Base-by-base conservation (phyloP, 2,113 vertebrate species). In the Esox niger region DNA sequence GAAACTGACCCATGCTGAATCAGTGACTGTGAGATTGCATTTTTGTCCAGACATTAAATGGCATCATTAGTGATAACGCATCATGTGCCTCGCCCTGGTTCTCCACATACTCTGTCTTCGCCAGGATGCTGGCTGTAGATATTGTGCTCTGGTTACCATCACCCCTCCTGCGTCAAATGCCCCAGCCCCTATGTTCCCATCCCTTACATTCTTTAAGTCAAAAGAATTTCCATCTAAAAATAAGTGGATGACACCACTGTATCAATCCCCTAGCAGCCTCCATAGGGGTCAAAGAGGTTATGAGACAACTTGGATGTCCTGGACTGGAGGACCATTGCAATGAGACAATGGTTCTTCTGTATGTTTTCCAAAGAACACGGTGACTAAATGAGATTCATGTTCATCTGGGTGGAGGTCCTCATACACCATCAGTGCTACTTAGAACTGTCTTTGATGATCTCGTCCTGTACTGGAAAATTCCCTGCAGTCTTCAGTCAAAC, bases 21-120 rank as follows among this genome's bases (percentile, higher is more conserved):
- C 43, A 61, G 62, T 68, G 38, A 70, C n/a, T 69, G 27, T 62
- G 62, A 10, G 63, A 70, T 74, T 56, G 64, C 64, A 20, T 63
- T 65, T 59, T 23, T 68, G 62, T 32, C 62, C n/a, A 6, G 13
- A 21, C 67, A 43, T 64, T 65, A 62, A 58, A 71, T 70, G 73
- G 61, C 76, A 77, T 85, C 75, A 80, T 76, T 38, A 32, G 43
- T 35, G 73, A 81, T 75, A 25, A 67, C 23, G 30, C 55, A n/a
- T n/a, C 11, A 47, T 70, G 38, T 66, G 78, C 25, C 6, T 29
- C 47, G 55, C 68, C 62, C 35, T 56, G 59, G 65, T 73, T 72
- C 71, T 69, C 55, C 56, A 68, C 62, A 63, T 26, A 58, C n/a
- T 63, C 59, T 23, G 20, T 32, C 26, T n/a, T 27, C 32, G 49